Evolutionary conservation across 53 echinoderm and acorn worm species (phyloP).

Genomic region (Mesocentrotus franciscanus): DNA sequence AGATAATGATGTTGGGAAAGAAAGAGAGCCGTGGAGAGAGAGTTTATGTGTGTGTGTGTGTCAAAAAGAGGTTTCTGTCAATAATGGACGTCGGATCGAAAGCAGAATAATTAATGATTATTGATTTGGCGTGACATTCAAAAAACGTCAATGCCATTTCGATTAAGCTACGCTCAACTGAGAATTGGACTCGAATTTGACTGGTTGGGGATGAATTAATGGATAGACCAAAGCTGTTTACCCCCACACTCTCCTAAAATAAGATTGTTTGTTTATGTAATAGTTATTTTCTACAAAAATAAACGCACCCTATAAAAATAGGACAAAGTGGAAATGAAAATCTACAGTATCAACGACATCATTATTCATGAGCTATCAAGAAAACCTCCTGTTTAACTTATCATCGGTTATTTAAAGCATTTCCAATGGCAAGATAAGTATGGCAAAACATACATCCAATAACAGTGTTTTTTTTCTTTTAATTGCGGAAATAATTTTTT

Average conservation of each 20-base stretch:
- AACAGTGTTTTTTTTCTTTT: too few relatives aligned
- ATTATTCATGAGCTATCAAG: too few relatives aligned
- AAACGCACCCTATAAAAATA: background rate
- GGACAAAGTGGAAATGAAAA: background rate
- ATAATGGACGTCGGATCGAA: slow-evolving; percentile 2
- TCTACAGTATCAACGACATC: too few relatives aligned
- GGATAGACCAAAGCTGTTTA: background rate
- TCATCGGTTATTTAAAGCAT: too few relatives aligned
- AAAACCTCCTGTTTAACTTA: too few relatives aligned
- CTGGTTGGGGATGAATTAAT: background rate
- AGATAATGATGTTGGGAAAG: background rate
- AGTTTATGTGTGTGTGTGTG: background rate
- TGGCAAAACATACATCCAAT: too few relatives aligned
- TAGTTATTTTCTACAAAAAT: background rate
- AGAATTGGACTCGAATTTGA: background rate
- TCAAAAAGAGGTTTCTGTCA: background rate
- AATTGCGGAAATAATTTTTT: too few relatives aligned
- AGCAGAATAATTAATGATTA: slow-evolving; percentile 23
- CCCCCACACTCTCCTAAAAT: too few relatives aligned
- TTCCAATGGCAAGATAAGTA: too few relatives aligned
- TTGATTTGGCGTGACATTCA: slow-evolving; percentile 40
- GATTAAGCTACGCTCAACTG: background rate
- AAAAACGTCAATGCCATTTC: slow-evolving; percentile 22
- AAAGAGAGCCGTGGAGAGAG: background rate
- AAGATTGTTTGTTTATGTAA: background rate